A percentile compares a stretch with the other conserved stretches of the same genome.
These are phyloP conservation scores for Indicator maculatus DNA, from an alignment of 2,113 vertebrate species.

Conservation along the genomic window DNA sequence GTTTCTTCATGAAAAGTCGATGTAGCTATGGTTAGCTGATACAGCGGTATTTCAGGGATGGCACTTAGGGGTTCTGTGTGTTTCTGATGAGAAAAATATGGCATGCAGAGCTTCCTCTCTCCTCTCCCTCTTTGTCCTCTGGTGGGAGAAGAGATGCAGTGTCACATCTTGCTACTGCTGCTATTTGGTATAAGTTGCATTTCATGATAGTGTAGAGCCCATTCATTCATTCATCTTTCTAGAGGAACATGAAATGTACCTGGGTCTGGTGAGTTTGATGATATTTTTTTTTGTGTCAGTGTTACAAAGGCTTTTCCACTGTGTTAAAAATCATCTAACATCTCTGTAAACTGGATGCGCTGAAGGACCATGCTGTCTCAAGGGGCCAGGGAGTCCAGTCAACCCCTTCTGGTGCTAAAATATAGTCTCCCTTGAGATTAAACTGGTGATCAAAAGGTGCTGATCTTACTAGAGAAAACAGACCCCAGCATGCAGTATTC, in stretches of 20 bases:
- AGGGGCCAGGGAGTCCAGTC: neutral
- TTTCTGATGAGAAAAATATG: neutral
- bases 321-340: neutral
- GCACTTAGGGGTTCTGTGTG: neutral
- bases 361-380: neutral
- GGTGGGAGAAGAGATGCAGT: neutral
- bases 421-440: neutral
- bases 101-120: neutral
- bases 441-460: neutral
- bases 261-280: neutral
- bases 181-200: neutral
- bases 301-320: neutral
- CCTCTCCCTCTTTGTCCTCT: neutral
- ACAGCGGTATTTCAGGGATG: neutral
- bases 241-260: neutral
- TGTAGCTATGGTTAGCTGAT: neutral
- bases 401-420: neutral
- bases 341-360: neutral
- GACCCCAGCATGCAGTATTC: neutral
- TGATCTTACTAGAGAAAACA: neutral
- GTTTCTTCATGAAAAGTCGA: neutral
- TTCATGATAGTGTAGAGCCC: neutral
- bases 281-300: neutral
- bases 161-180: neutral
- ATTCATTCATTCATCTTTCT: neutral